Percentiles rank a stretch among this genome's conserved stretches.
These are phyloP conservation scores for Diaperis boleti DNA, from an alignment of 2,888 invertebrate species.

Conservation along the genomic window DNA sequence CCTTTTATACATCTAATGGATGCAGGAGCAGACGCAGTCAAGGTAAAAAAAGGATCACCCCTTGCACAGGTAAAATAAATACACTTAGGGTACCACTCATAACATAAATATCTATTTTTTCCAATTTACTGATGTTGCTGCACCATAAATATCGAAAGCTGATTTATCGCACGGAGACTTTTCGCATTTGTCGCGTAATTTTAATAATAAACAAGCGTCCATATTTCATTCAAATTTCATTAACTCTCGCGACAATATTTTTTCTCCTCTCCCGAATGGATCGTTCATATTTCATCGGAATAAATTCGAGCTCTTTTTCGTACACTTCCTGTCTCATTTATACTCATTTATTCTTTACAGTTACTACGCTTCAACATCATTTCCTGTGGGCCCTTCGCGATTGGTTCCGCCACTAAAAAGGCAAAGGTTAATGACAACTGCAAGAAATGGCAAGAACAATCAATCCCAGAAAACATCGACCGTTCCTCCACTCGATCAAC, in stretches of 20 bases:
- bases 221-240: slow-evolving; percentile 43
- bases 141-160: not conserved
- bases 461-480: slow-evolving; percentile 64
- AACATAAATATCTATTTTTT: too few relatives aligned
- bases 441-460: slow-evolving; percentile 64
- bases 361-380: slow-evolving; percentile 73
- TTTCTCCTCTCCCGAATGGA: slow-evolving; percentile 27
- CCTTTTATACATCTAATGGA: too few relatives aligned
- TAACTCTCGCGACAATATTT: slow-evolving; percentile 37
- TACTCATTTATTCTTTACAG: slow-evolving; percentile 65
- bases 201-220: slow-evolving; percentile 15
- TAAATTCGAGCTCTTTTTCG: slow-evolving; percentile 36
- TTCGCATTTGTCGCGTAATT: slow-evolving; percentile 16
- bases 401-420: slow-evolving; percentile 74
- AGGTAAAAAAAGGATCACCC: too few relatives aligned
- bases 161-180: slow-evolving; percentile 7
- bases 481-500: slow-evolving; percentile 69
- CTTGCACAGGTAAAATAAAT: too few relatives aligned
- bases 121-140: too few relatives aligned
- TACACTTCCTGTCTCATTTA: slow-evolving; percentile 40
- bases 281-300: slow-evolving; percentile 44
- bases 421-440: slow-evolving; percentile 71
- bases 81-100: too few relatives aligned
- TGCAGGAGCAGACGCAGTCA: too few relatives aligned
- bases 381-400: slow-evolving; percentile 69